Base-by-base conservation (phyloP, 1,140 invertebrate genomes). In the Bursaphelenchus mucronatus region DNA sequence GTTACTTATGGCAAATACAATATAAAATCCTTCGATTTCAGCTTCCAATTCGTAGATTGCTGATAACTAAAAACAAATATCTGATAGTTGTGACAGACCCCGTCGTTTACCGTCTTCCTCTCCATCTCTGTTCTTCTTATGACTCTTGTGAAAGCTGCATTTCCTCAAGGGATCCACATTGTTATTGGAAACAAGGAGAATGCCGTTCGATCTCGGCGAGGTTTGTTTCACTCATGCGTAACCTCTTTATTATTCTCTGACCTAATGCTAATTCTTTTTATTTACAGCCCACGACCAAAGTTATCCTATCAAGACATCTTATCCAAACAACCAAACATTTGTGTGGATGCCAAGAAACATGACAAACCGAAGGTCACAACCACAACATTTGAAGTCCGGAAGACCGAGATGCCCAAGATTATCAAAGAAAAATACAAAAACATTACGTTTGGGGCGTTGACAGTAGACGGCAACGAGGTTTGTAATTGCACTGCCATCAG, bases 81-180 rank as follows among this genome's bases (percentile, higher is more conserved):
- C 51, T 72, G 15, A 64, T 72, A 49, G 70, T 71, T 3, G 73
- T 72, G 11, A 72, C 70, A 3, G 70, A 72, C 45, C 61, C 67
- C 10, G 44, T 50, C 1, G 67, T 72, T 15, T 64, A 47, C 19
- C 75, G 75, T 30, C 30, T 72, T 43, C 74, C 72, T 30, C 39
- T 72, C 19, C 58, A 72, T 30, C 43, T 74, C n/a, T 72, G 70
- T 46, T 45, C 50, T 3, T 21, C 54, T 10, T 61, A 78, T 52
- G 0, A 11, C 17, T 54, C 9, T 40, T 72, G 70, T 54, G 52
- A 69, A 10, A 44, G 44, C 13, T 72, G 70, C 49, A 53, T 72
- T 39, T 54, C 30, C 5, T 46, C 70, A 15, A 21, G 72, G 19
- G 70, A 72, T 63, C 70, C 70, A 8, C 74, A 72, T 45, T 72